Evolutionary conservation across 37 sponge, comb jelly and placozoan genomes (phyloP).

Genomic region (Cliona cf. orientalis): DNA sequence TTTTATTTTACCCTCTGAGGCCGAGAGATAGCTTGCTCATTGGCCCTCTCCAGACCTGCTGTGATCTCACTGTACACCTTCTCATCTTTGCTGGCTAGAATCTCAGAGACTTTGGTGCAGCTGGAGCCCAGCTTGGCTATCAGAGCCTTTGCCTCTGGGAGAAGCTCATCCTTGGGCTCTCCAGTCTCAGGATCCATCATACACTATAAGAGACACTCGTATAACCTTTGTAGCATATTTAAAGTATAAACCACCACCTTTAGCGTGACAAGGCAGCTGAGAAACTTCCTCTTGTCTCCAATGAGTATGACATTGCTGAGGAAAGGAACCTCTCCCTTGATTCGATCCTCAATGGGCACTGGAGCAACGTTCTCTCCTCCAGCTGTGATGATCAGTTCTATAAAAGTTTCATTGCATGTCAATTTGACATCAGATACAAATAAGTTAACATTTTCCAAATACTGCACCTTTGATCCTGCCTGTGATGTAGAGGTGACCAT

Average conservation of each 20-base stretch:
- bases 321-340: constrained; percentile 82
- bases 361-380: constrained; percentile 93
- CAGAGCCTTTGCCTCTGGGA: constrained; percentile 18
- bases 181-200: constrained; percentile 78
- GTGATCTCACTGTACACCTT: constrained; percentile 76
- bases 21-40: constrained; percentile 64
- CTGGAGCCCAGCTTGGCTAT: constrained; percentile 45
- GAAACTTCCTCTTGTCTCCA: constrained; percentile 81
- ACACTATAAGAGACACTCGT: no score
- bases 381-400: constrained; percentile 90
- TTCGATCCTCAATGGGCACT: constrained; percentile 73
- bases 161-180: constrained; percentile 71
- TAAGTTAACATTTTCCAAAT: no score
- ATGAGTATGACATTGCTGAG: constrained; percentile 88
- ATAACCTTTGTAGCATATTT: not conserved
- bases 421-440: no score
- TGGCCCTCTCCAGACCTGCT: constrained; percentile 74
- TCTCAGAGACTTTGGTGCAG: constrained; percentile 76
- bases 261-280: constrained; percentile 78
- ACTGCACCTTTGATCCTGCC: constrained; percentile 86
- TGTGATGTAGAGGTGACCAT: constrained; percentile 69
- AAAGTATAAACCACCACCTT: constrained; percentile 53
- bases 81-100: constrained; percentile 64
- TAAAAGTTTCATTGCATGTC: no score
- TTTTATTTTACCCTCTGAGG: constrained; percentile 92